Percentiles rank a stretch among this genome's conserved stretches.
phyloP scores from a whole-genome alignment of 2,113 vertebrate genomes.

The Neopipo cinnamomea region DNA sequence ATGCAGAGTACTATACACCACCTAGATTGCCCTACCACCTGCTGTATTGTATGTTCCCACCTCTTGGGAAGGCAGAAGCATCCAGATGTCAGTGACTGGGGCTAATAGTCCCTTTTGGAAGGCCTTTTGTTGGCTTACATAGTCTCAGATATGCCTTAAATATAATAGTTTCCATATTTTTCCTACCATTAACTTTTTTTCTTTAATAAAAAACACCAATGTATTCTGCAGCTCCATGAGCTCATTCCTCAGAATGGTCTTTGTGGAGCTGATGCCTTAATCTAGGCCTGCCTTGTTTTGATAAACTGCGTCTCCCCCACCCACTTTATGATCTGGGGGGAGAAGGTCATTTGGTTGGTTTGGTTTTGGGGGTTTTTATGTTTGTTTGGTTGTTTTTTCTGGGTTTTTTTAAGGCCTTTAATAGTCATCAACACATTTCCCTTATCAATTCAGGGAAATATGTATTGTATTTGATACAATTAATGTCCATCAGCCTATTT shows the following conservation, averaged over 20 bases:
- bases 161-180: background rate
- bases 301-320: background rate
- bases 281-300: background rate
- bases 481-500: background rate
- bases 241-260: background rate
- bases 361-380: no score
- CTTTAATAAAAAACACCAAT: background rate
- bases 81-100: background rate
- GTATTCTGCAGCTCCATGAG: background rate
- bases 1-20: background rate
- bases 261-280: background rate
- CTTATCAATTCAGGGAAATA: conserved; percentile 1
- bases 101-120: background rate
- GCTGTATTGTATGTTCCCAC: background rate
- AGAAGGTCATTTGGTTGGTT: background rate
- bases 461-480: conserved; percentile 26
- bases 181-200: background rate
- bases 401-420: background rate
- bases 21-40: background rate
- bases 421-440: conserved; percentile 5
- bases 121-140: background rate
- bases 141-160: background rate
- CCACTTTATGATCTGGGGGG: background rate
- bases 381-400: background rate
- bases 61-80: background rate